Evolutionary conservation across 2,113 vertebrate species (phyloP).

Genomic region (Madoqua kirkii): DNA sequence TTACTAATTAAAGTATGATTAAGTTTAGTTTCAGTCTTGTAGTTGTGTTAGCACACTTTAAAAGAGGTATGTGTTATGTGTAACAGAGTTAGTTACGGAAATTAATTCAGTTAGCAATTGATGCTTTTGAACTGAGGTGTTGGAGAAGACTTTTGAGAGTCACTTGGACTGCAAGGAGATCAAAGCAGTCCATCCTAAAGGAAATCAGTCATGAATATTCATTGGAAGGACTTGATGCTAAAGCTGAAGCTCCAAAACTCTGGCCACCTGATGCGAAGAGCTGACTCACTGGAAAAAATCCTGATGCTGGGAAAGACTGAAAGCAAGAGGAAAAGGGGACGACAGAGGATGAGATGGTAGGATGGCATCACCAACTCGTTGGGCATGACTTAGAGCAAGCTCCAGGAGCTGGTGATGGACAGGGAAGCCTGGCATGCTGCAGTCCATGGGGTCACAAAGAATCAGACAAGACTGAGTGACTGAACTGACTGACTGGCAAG

Average conservation of each 20-base stretch:
- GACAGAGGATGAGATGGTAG: not conserved
- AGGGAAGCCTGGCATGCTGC: not conserved
- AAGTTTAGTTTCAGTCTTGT: not conserved
- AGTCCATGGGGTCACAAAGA: not conserved
- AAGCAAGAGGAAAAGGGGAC: not conserved
- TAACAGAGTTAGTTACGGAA: not conserved
- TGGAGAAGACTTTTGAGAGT: not conserved
- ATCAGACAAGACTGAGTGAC: not conserved
- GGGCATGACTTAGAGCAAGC: not conserved
- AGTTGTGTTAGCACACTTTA: not conserved
- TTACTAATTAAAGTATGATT: constrained; percentile 27
- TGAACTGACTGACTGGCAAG: not conserved
- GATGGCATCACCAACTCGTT: not conserved
- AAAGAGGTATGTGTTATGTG: not conserved
- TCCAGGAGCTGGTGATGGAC: not conserved
- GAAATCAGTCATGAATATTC: not conserved
- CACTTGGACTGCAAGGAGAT: not conserved
- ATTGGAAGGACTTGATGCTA: not conserved
- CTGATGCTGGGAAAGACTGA: not conserved
- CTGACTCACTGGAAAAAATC: not conserved
- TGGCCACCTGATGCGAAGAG: not conserved
- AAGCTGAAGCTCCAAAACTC: not conserved
- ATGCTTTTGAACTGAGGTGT: not conserved
- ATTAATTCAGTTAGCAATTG: not conserved
- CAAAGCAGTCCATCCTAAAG: not conserved